These are phyloP conservation scores for Argyresthia albistria DNA, from an alignment of 2,888 invertebrate species.

Conservation along the genomic window DNA sequence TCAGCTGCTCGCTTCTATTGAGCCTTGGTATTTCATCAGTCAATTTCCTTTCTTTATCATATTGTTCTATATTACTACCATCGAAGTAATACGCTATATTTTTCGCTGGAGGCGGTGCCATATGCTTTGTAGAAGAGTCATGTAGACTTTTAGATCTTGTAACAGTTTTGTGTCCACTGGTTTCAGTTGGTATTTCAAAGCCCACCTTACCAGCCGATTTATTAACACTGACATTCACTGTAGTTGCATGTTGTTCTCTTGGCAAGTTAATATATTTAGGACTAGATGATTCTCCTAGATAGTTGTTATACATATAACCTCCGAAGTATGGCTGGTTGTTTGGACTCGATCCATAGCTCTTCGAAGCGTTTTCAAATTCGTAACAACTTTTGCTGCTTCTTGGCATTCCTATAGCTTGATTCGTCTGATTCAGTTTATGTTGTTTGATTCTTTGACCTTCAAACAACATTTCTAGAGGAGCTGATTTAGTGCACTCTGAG, in stretches of 20 bases:
- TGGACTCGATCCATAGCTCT: conserved; percentile 77
- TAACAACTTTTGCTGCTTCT: conserved; percentile 62
- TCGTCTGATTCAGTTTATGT: conserved; percentile 43
- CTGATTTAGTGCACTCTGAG: conserved; percentile 83
- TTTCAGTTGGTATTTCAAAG: conserved; percentile 47
- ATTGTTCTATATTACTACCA: conserved; percentile 54
- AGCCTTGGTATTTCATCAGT: conserved; percentile 74
- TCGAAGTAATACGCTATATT: conserved; percentile 68
- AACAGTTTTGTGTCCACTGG: conserved; percentile 52
- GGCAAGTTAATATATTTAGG: conserved; percentile 27
- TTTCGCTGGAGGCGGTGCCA: conserved; percentile 42
- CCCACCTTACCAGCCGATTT: conserved; percentile 44
- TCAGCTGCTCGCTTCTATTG: conserved; percentile 69
- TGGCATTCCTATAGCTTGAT: conserved; percentile 34
- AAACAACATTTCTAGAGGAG: conserved; percentile 81
- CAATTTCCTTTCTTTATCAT: conserved; percentile 41
- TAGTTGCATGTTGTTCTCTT: conserved; percentile 19
- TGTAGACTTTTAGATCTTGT: conserved; percentile 60
- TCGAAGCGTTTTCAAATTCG: conserved; percentile 69
- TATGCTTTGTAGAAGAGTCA: conserved; percentile 45
- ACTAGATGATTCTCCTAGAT: conserved; percentile 32
- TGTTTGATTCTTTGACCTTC: conserved; percentile 62
- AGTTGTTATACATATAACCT: conserved; percentile 70
- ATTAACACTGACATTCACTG: conserved; percentile 23
- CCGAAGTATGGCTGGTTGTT: conserved; percentile 68